phyloP scores from a whole-genome alignment of 2,113 vertebrate species.

The Anhinga rufa region DNA sequence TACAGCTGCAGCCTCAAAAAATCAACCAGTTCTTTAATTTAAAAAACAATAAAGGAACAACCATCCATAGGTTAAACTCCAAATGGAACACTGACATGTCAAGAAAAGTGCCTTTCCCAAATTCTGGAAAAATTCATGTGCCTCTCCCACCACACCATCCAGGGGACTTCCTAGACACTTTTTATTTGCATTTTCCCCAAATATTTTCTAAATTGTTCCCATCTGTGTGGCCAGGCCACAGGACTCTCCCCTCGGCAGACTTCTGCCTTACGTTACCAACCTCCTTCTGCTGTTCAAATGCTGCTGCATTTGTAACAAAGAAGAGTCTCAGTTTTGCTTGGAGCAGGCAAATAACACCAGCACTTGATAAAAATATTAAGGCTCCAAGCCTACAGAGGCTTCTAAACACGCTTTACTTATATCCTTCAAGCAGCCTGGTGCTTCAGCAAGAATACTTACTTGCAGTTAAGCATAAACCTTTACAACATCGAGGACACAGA shows the following conservation, averaged over 20 bases:
- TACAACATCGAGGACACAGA: background rate
- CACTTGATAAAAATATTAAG: background rate
- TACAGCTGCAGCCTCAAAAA: background rate
- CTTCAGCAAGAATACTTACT: background rate
- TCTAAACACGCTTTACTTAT: background rate
- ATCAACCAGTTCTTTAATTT: background rate
- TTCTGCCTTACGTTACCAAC: background rate
- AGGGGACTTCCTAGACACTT: background rate
- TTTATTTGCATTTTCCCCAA: background rate
- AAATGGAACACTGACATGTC: background rate
- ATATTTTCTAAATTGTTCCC: background rate
- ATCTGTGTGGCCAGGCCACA: background rate
- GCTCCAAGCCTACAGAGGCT: background rate
- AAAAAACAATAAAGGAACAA: background rate
- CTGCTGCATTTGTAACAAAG: background rate
- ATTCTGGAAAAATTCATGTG: background rate
- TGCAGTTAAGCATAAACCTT: background rate
- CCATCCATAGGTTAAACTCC: background rate
- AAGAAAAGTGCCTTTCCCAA: background rate
- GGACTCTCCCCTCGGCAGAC: background rate
- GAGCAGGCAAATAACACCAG: background rate
- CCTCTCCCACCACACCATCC: background rate
- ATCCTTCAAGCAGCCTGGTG: background rate
- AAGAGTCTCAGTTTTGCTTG: background rate
- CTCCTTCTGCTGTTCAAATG: background rate